Conservation (phyloP, 1,140 invertebrate species). For the Arctopsyche grandis region DNA sequence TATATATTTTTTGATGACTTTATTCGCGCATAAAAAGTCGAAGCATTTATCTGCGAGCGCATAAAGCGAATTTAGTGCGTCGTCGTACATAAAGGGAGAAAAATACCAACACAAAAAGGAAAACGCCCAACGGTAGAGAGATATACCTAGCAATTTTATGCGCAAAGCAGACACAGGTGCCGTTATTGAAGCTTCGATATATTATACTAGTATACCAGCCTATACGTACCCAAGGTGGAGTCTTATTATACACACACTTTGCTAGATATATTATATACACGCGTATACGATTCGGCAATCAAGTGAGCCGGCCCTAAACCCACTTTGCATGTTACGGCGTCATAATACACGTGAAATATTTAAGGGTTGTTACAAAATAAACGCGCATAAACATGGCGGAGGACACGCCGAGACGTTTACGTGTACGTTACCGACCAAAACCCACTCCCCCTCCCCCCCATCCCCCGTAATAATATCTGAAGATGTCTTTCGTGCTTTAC, state of each 20-base stretch:
- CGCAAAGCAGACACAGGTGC: constrained; percentile 24
- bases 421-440: neutral
- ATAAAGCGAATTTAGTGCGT: constrained; percentile 40
- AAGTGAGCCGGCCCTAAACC: constrained; percentile 45
- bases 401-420: constrained; percentile 9
- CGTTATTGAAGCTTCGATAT: constrained; percentile 41
- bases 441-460: neutral
- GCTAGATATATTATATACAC: too few relatives aligned
- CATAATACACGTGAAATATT: constrained; percentile 54
- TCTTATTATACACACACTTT: too few relatives aligned
- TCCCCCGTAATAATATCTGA: neutral
- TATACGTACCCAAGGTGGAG: neutral
- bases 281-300: constrained; percentile 46
- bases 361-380: constrained; percentile 54
- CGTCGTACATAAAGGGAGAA: constrained; percentile 17
- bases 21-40: constrained; percentile 37
- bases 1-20: constrained; percentile 25
- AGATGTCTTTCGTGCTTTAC: constrained; percentile 26
- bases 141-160: neutral
- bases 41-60: constrained; percentile 42
- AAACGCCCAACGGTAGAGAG: neutral
- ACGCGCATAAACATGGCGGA: constrained; percentile 37
- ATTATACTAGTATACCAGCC: constrained; percentile 29
- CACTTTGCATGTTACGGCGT: constrained; percentile 52
- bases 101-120: neutral